Percentiles rank a stretch among this genome's conserved stretches.
phyloP scores from a whole-genome alignment of 2,113 vertebrate genomes.

The Nesospiza acunhae region DNA sequence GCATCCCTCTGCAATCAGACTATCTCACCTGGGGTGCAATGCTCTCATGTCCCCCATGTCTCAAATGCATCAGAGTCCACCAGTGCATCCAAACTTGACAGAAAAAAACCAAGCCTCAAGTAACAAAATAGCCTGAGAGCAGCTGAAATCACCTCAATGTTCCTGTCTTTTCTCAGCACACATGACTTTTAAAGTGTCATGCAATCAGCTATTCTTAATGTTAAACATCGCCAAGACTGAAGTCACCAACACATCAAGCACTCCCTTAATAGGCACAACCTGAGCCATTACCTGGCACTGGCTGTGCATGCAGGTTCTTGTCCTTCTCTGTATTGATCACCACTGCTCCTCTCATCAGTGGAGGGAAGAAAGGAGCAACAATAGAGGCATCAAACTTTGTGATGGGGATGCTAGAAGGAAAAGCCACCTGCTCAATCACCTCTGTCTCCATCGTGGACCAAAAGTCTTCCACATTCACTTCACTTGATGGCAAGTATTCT shows the following conservation, averaged over 20 bases:
- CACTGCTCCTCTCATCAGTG: conserved; percentile 87
- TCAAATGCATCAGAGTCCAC: neutral
- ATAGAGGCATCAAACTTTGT: conserved; percentile 96
- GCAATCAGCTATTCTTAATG: neutral
- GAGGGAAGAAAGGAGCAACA: conserved; percentile 93
- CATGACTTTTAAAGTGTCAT: accelerated
- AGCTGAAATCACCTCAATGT: neutral
- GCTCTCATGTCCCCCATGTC: neutral
- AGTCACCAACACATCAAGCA: neutral
- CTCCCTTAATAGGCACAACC: neutral
- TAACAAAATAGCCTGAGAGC: neutral
- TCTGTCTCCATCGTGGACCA: conserved; percentile 97
- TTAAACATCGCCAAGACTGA: neutral
- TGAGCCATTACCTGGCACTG: conserved; percentile 74
- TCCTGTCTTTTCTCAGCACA: neutral
- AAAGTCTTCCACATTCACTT: conserved; percentile 95
- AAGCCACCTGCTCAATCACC: conserved; percentile 92
- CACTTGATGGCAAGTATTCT: conserved; percentile 84
- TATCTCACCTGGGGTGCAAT: neutral
- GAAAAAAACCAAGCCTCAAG: neutral
- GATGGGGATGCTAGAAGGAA: conserved; percentile 91
- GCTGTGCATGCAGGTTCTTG: conserved; percentile 77
- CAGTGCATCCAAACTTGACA: neutral
- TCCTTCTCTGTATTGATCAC: conserved; percentile 96
- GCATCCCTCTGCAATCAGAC: neutral